Evolutionary conservation across 2,113 vertebrate species (phyloP), one percentile per base, ranked within the genome.

Genomic region (Platichthys flesus): DNA sequence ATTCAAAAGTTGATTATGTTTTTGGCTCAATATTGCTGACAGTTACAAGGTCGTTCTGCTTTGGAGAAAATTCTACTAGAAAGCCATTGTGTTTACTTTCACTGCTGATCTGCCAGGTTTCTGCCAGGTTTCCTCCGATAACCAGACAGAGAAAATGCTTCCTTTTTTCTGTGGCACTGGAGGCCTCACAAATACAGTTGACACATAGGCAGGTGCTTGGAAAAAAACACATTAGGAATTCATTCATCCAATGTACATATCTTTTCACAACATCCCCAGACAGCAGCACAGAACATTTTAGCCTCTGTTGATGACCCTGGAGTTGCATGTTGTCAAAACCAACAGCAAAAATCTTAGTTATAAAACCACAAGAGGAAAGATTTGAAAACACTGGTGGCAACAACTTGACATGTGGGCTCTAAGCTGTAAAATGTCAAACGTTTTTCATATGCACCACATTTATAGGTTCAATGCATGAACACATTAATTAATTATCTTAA

Each of bases 1-100:
- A 75, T 82, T 87, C 78, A 86, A 77, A 81, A 89, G 63, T 81
- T 89, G 78, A 88, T 90, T 88, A 84, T 83, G 66, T 79, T 86
- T 89, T 86, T 88, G 77, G 74, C 77, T 78, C 61, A n/a, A 47
- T 81, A 69, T 37, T 71, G 67, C 82, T 83, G 78, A 87, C 85
- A 85, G 82, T 89, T 86, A 79, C 71, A 85, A 87, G 89, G 84
- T 76, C 54, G 20, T 82, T 86, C 65, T 81, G 70, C 75, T 81
- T 86, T 64, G 64, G 78, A 83, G 61, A 67, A 71, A 81, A 79
- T 76, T 90, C 57, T 12, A 35, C 64, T 83, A 21, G 67, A 85
- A 86, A 65, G 58, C 67, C 45, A 58, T 23, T 74, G 66, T 82
- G 58, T 79, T 78, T 2, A 16, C 76, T 84, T 68, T 66, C 59